Evolutionary conservation across 2,888 invertebrate species (phyloP).

Genomic region (Eulithis prunata): DNA sequence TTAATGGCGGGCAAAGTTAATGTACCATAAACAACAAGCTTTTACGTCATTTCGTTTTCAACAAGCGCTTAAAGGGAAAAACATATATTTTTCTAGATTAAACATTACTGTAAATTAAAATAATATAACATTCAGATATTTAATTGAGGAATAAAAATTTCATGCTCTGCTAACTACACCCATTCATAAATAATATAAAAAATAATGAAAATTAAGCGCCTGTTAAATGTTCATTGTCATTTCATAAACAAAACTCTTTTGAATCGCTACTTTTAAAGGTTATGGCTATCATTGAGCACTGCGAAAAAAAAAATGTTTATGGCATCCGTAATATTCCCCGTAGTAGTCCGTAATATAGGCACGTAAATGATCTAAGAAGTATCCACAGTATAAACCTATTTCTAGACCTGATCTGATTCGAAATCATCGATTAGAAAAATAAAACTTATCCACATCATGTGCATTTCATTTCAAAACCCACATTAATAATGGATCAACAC

Average conservation of each 20-base stretch:
- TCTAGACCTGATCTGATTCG: no score
- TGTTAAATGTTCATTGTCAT: no score
- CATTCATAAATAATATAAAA: no score
- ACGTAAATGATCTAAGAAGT: conserved; percentile 30
- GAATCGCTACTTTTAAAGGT: no score
- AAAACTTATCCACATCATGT: no score
- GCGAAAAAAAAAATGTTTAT: conserved; percentile 4
- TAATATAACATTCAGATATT: background rate
- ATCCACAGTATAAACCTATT: background rate
- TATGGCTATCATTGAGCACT: no score
- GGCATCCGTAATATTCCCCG: conserved; percentile 26
- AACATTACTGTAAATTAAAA: background rate
- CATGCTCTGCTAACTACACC: background rate
- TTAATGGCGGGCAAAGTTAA: conserved; percentile 30
- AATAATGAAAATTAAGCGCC: no score
- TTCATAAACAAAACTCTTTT: no score
- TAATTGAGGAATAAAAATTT: background rate
- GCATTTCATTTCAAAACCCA: no score
- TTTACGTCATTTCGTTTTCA: conserved; percentile 24
- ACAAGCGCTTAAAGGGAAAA: conserved; percentile 5
- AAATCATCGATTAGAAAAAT: no score
- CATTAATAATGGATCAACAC: no score
- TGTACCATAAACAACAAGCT: conserved; percentile 32
- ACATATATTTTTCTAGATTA: conserved; percentile 1
- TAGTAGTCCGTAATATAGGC: no score